A percentile compares a stretch with the other conserved stretches of the same genome.
These are phyloP conservation scores for Pseudonaja textilis DNA, from an alignment of 2,113 vertebrate genomes.

Conservation along the genomic window DNA sequence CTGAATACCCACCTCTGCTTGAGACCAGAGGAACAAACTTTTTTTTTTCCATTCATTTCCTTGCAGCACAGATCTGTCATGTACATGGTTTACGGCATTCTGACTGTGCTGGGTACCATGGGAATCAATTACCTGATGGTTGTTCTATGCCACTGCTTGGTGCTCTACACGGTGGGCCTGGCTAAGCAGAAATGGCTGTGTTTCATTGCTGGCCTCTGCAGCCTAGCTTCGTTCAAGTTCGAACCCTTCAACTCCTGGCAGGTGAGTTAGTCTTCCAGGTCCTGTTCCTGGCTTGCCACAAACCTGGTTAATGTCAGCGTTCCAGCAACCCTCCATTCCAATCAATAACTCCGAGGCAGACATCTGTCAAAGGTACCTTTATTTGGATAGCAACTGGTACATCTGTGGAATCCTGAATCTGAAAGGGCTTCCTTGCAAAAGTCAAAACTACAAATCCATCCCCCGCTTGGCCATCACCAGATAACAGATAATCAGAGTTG, in stretches of 20 bases:
- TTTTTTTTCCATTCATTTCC: constrained; percentile 29
- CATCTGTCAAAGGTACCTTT: too few species aligned
- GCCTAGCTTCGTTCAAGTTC: constrained; percentile 88
- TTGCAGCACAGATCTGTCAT: constrained; percentile 84
- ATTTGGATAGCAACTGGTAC: too few species aligned
- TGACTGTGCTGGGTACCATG: constrained; percentile 87
- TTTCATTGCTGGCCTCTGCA: constrained; percentile 79
- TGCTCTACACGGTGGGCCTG: constrained; percentile 85
- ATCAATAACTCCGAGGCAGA: too few species aligned
- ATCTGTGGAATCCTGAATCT: too few species aligned
- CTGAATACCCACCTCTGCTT: too few species aligned
- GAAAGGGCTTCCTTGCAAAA: too few species aligned
- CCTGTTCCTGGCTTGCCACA: background rate
- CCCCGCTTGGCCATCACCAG: too few species aligned
- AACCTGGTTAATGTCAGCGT: background rate
- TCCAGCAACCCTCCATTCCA: too few species aligned
- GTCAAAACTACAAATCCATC: too few species aligned
- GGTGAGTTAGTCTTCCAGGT: constrained; percentile 60
- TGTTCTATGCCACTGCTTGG: constrained; percentile 85
- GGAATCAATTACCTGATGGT: constrained; percentile 85
- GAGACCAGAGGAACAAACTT: too few species aligned
- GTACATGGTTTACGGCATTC: constrained; percentile 81
- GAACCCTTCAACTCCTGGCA: constrained; percentile 91
- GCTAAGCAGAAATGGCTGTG: constrained; percentile 91
- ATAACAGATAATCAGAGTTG: too few species aligned